Percentiles rank a stretch among this genome's conserved stretches.
Evolutionary conservation across 2,797 vertebrate species (phyloP).

Genomic region (Pteropus rufus): DNA sequence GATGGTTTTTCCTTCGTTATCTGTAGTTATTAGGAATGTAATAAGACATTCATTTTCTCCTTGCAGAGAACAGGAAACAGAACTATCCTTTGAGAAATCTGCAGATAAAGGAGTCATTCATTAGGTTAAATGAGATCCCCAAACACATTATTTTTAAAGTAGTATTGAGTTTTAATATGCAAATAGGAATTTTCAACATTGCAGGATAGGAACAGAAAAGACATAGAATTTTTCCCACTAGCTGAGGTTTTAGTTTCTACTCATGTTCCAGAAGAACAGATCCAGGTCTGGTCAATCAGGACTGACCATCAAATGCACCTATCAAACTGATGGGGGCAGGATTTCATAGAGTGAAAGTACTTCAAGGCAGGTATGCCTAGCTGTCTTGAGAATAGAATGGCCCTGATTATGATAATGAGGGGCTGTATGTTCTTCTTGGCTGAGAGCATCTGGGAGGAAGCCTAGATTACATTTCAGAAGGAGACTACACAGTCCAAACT

Average conservation of each 20-base stretch:
- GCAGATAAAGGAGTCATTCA: conserved; percentile 76
- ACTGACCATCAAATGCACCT: conserved; percentile 81
- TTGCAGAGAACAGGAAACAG: conserved; percentile 89
- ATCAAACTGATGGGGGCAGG: conserved; percentile 77
- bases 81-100: conserved; percentile 90
- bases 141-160: conserved; percentile 68
- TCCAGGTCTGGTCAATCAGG: conserved; percentile 77
- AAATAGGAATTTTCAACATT: conserved; percentile 52
- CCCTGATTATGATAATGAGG: conserved; percentile 82
- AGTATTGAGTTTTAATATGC: conserved; percentile 69
- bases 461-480: conserved; percentile 77
- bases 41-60: conserved; percentile 92
- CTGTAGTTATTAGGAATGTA: conserved; percentile 88
- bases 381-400: conserved; percentile 82
- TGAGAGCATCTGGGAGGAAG: conserved; percentile 70
- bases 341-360: conserved; percentile 78
- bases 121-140: conserved; percentile 77
- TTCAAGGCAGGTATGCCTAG: conserved; percentile 73
- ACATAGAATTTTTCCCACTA: conserved; percentile 35
- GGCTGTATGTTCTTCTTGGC: conserved; percentile 84
- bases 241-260: conserved; percentile 64
- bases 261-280: conserved; percentile 80
- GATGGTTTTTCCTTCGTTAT: conserved; percentile 86
- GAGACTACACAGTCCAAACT: conserved; percentile 60
- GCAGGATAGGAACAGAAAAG: conserved; percentile 49